phyloP scores from a whole-genome alignment of 1,140 invertebrate genomes.

The Trichonephila inaurata region DNA sequence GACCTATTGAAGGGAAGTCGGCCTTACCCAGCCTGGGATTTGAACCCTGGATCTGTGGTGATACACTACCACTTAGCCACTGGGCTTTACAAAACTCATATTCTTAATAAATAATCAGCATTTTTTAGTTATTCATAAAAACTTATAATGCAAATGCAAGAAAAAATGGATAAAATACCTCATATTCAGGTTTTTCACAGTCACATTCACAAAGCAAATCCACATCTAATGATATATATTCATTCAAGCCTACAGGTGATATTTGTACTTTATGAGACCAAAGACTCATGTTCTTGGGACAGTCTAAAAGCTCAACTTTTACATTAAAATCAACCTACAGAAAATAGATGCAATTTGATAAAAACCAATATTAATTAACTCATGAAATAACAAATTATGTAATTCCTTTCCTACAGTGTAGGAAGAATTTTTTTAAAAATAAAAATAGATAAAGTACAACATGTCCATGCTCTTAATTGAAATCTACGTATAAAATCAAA shows the following conservation, averaged over 20 bases:
- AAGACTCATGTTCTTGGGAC: conserved; percentile 85
- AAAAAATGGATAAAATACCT: conserved; percentile 35
- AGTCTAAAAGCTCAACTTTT: conserved; percentile 81
- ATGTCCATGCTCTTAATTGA: too few species aligned
- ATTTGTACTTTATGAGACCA: conserved; percentile 91
- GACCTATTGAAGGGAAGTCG: too few species aligned
- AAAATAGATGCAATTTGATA: not conserved
- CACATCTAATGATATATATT: conserved; percentile 90
- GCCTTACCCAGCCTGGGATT: too few species aligned
- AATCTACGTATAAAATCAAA: too few species aligned
- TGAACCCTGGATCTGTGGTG: too few species aligned
- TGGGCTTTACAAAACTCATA: too few species aligned
- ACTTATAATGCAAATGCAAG: not conserved
- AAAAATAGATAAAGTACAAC: not conserved
- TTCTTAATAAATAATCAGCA: too few species aligned
- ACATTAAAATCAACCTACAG: conserved; percentile 82
- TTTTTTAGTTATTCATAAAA: too few species aligned
- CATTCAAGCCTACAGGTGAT: conserved; percentile 94
- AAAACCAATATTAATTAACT: not conserved
- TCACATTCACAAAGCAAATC: conserved; percentile 94
- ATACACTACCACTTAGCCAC: too few species aligned
- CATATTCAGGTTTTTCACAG: conserved; percentile 85
- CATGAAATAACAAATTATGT: not conserved
- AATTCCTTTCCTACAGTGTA: not conserved
- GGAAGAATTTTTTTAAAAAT: not conserved